phyloP scores from a whole-genome alignment of 2,888 invertebrate genomes.

The Eristalis arbustorum region DNA sequence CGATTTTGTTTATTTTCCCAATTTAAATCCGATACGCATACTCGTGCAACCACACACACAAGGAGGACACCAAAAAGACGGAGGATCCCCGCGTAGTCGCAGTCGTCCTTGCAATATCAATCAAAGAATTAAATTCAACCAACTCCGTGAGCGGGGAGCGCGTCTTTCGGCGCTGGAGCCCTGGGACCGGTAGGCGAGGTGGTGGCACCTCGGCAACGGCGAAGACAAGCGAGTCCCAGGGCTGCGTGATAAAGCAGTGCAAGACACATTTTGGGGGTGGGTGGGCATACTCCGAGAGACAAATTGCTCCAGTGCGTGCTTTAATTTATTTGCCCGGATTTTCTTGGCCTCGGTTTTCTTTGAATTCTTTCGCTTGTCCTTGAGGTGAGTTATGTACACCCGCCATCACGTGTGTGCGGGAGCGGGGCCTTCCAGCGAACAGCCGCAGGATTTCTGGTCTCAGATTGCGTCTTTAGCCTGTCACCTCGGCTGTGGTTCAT shows the following conservation, averaged over 20 bases:
- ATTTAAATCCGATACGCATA: conserved; percentile 65
- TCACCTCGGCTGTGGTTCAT: conserved; percentile 31
- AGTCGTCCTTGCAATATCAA: conserved; percentile 58
- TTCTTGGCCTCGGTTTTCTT: conserved; percentile 6
- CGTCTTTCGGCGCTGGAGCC: neutral
- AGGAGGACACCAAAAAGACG: no score
- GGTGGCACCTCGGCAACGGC: neutral
- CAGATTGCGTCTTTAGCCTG: conserved; percentile 43
- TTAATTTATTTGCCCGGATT: conserved; percentile 67
- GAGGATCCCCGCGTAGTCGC: neutral
- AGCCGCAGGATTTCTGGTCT: conserved; percentile 41
- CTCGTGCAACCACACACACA: no score
- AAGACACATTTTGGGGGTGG: no score
- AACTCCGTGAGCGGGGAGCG: neutral
- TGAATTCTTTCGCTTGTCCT: conserved; percentile 26
- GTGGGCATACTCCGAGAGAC: conserved; percentile 56
- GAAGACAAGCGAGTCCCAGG: neutral
- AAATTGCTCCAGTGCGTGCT: conserved; percentile 68
- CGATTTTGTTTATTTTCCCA: conserved; percentile 67
- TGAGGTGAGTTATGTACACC: conserved; percentile 33
- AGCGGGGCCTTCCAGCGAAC: neutral
- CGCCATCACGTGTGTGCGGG: neutral
- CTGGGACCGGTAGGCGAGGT: neutral
- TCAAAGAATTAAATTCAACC: conserved; percentile 63
- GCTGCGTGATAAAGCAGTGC: conserved; percentile 52